Base-by-base conservation (phyloP, 2,113 vertebrate species). In the Hypocryptadius cinnamomeus region DNA sequence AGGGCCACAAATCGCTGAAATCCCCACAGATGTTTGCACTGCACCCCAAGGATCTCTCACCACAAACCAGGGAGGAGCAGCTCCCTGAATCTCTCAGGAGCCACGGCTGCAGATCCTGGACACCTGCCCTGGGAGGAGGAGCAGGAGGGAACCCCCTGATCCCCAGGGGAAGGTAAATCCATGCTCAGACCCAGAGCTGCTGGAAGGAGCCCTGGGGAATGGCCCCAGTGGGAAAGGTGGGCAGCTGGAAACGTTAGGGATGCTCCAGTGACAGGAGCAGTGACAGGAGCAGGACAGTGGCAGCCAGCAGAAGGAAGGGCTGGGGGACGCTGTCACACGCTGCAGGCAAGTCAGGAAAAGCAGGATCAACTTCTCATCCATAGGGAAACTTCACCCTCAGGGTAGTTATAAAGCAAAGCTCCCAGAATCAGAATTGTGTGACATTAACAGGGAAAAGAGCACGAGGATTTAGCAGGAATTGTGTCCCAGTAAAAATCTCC, bases 211-310 rank as follows among this genome's bases (percentile, higher is more conserved):
- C 33, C 45, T 5, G 23, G 65, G 60, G n/a, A 57, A 28, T 2
- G 3, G 6, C 60, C 37, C 12, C 66, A 13, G 65, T 0, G 78
- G 31, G 69, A 6, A 21, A 39, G 5, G 10, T 3, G 13, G 25
- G 2, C 30, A 64, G 74, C 30, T 47, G 63, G 66, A 13, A 42
- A 9, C 2, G 1, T 2, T 4, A 0, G 0, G 7, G 51, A 4
- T 4, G 10, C 12, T 15, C 11, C 42, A 13, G 69, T 4, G 18
- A 3, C 10, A 17, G 47, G 12, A 48, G 22, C 47, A 24, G 47
- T 20, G 44, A 20, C 44, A 45, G 64, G 9, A 57, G 4, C 16
- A 15, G 57, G 40, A 21, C 12, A 35, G 22, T 2, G 54, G 31
- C 64, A 57, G 45, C 6, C 64, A 30, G 14, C 20, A 42, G 27